Evolutionary conservation across 1,140 invertebrate species (phyloP), one percentile per base, ranked within the genome.

Genomic region (Bombus superbus): DNA sequence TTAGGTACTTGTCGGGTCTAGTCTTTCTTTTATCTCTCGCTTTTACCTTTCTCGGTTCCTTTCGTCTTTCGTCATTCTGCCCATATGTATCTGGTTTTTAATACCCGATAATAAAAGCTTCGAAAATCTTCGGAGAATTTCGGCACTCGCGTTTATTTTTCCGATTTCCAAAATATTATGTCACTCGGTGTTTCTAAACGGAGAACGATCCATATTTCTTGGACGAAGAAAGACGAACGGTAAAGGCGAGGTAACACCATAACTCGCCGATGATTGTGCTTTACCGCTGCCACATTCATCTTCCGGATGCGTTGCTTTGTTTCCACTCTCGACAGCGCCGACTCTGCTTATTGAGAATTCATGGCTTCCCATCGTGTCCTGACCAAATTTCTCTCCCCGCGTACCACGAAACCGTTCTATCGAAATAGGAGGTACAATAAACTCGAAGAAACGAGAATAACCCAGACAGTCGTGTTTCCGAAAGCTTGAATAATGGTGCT

Each of bases 181-280:
- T 22, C n/a, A n/a, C 9, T 25, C 5, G n/a, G 62, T 62, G 28
- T 42, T 22, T 32, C 57, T 25, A 32, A 11, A 40, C 9, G 57
- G n/a, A 6, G 13, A 28, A 18, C 35, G 38, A 38, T n/a, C 53
- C 22, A 62, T 75, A 18, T 66, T 66, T 69, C 59, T 62, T 80
- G 38, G 62, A 32, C 71, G 35, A 44, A 40, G 38, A 79, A 79
- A 40, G 5, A 53, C 42, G 62, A 44, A 68, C 44, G 53, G 42
- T 22, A 68, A 79, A 47, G 9, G 18, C n/a, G 11, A 32, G 38
- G 25, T 4, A 53, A 47, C 32, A 69, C 64, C 44, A n/a, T 79
- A 79, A 79, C 62, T 69, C 62, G 62, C 6, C 64, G 62, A 66
- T 79, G 77, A 79, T 79, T 53, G 77, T 69, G 18, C 42, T 79